Percentiles rank a stretch among this genome's conserved stretches.
Evolutionary conservation across 2,797 vertebrate species (phyloP).

Genomic region (Champsocephalus esox): DNA sequence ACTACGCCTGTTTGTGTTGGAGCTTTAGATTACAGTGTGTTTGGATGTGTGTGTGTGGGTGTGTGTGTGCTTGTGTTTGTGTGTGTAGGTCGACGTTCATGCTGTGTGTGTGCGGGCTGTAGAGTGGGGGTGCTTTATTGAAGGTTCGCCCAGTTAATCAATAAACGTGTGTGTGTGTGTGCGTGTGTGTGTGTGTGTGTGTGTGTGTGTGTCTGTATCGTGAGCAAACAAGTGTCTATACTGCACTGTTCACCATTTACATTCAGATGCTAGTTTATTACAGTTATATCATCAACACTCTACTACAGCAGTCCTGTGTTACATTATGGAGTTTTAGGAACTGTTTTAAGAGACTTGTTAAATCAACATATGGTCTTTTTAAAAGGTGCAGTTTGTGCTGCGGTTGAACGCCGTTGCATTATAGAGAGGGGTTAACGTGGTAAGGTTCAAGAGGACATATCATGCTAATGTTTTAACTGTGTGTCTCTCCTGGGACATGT

Average conservation of each 20-base stretch:
- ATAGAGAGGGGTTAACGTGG: too few species aligned
- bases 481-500: too few species aligned
- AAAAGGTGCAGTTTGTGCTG: too few species aligned
- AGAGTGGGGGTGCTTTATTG: constrained; percentile 37
- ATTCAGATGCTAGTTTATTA: constrained; percentile 12
- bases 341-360: too few species aligned
- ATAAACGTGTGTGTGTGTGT: constrained; percentile 27
- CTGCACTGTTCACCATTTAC: neutral
- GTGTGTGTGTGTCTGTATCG: constrained; percentile 10
- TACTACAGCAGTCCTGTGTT: too few species aligned
- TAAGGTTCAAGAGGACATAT: too few species aligned
- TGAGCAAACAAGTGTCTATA: neutral
- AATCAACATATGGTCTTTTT: too few species aligned
- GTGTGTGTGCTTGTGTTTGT: constrained; percentile 8
- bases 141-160: constrained; percentile 53
- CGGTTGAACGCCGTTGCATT: too few species aligned
- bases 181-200: constrained; percentile 14
- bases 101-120: constrained; percentile 24
- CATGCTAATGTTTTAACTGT: too few species aligned
- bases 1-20: constrained; percentile 38
- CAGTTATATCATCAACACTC: neutral
- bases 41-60: constrained; percentile 5
- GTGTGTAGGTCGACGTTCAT: neutral
- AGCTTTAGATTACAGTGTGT: constrained; percentile 29
- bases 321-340: too few species aligned